Evolutionary conservation across 2,113 vertebrate genomes (phyloP).

Genomic region (Eublepharis macularius): DNA sequence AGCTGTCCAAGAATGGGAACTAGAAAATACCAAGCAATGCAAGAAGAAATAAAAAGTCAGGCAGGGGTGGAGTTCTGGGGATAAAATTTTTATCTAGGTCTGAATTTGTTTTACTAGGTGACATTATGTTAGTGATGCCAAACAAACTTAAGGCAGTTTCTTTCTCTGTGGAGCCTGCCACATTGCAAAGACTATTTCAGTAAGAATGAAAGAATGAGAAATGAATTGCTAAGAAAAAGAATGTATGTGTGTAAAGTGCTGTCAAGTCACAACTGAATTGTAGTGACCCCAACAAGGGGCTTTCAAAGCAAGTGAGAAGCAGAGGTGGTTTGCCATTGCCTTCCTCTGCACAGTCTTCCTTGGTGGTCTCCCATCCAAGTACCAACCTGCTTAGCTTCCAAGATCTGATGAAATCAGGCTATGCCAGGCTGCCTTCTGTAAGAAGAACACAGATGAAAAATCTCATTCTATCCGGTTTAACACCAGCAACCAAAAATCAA

Average conservation of each 20-base stretch:
- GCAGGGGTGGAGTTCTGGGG: neutral
- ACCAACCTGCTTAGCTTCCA: too few relatives aligned
- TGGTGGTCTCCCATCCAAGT: too few relatives aligned
- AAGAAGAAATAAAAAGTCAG: conserved; percentile 54
- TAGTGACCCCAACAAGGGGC: too few relatives aligned
- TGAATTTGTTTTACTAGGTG: conserved; percentile 36
- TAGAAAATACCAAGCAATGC: conserved; percentile 66
- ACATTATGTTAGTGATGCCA: neutral
- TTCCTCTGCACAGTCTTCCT: too few relatives aligned
- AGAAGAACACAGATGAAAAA: neutral
- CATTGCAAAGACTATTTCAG: neutral
- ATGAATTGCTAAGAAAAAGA: too few relatives aligned
- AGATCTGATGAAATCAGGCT: too few relatives aligned
- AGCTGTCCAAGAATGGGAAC: conserved; percentile 67
- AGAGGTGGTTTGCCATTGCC: too few relatives aligned
- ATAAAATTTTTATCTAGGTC: conserved; percentile 52
- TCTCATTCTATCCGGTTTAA: neutral
- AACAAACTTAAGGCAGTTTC: conserved; percentile 28
- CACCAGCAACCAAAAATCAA: neutral
- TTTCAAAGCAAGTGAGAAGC: too few relatives aligned
- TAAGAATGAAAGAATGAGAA: neutral
- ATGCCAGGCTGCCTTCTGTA: too few relatives aligned
- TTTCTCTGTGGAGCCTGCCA: neutral
- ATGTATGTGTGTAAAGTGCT: too few relatives aligned
- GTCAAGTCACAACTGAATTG: too few relatives aligned